Evolutionary conservation across 2,797 vertebrate genomes (phyloP), one percentile per base, ranked within the genome.

Genomic region (Petrocephalus schoutedeni): DNA sequence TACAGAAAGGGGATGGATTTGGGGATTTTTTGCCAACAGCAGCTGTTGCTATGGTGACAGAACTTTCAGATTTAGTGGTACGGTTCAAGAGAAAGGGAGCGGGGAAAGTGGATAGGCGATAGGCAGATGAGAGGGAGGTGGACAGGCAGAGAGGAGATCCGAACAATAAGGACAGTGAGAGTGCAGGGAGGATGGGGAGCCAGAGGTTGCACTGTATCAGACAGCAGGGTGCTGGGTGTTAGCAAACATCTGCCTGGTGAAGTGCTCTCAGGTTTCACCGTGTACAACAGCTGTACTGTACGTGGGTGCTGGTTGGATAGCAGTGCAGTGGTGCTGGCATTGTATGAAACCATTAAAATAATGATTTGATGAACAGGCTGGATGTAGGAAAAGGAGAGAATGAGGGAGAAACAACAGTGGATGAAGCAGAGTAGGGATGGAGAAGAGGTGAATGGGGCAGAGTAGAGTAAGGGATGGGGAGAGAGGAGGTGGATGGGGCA

Each of bases 41-140:
- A 95, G 95, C 94, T 95, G 95, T 96, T 96, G 94, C 95, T 94
- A 96, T 95, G 95, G 94, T 45, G 93, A 96, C 93, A 92, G 93
- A 95, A 95, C 93, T 95, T 95, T 96, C 91, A 91, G 93, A 93
- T 94, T 95, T 94, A 91, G 67, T 90, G 91, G 89, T 89, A 93
- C 90, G 91, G 91, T 85, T 82, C 80, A 86, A 90, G 89, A 89
- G 86, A 94, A 86, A 8, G 57, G 88, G 92, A 92, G 92, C 93
- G 64, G 58, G 28, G 28, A 61, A 56, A 41, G 28, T 41, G 57
- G 28, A 56, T 36, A 57, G 53, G 53, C 21, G 16, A 58, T 89
- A 88, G 87, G 91, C 82, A 56, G 67, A 19, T 3, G 14, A 51
- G 36, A 82, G 77, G 77, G 45, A 51, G 77, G 77, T 82, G 77